A percentile compares a stretch with the other conserved stretches of the same genome.
Conservation (phyloP, 2,113 vertebrate species). For the Cyanoramphus novaezelandiae region DNA sequence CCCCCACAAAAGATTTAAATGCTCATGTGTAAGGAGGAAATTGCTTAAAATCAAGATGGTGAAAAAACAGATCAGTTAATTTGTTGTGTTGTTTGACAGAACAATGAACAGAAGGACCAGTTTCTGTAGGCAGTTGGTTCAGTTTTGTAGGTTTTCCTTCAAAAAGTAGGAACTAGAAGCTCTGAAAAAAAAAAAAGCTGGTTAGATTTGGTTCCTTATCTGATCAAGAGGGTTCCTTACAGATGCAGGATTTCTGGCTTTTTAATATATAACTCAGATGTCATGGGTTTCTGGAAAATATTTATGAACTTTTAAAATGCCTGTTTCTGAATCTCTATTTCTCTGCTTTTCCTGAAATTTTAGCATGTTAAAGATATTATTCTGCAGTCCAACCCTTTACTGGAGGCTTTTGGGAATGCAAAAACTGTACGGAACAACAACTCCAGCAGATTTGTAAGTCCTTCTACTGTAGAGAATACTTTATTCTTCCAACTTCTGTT, state of each 20-base stretch:
- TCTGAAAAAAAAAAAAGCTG: neutral
- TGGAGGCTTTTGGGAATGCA: slow-evolving; percentile 96
- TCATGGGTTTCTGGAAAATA: neutral
- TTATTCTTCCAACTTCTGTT: neutral
- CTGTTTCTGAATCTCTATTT: neutral
- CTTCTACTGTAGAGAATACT: neutral
- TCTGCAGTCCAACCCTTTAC: slow-evolving; percentile 93
- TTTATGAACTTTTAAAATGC: neutral
- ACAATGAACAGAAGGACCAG: neutral
- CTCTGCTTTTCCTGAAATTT: neutral
- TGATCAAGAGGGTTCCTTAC: neutral
- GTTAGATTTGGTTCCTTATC: neutral
- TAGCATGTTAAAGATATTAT: slow-evolving; percentile 99
- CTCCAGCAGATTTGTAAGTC: slow-evolving; percentile 96
- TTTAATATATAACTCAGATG: neutral
- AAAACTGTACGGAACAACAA: slow-evolving; percentile 99
- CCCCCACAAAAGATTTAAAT: neutral
- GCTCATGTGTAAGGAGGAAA: neutral
- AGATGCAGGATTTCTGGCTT: neutral
- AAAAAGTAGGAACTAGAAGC: neutral
- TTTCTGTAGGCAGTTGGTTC: neutral
- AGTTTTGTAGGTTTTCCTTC: neutral
- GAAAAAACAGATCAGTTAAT: neutral
- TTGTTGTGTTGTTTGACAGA: neutral
- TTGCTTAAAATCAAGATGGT: neutral